Conservation (phyloP, 2,888 invertebrate genomes). For the Caenorhabditis virilis region DNA sequence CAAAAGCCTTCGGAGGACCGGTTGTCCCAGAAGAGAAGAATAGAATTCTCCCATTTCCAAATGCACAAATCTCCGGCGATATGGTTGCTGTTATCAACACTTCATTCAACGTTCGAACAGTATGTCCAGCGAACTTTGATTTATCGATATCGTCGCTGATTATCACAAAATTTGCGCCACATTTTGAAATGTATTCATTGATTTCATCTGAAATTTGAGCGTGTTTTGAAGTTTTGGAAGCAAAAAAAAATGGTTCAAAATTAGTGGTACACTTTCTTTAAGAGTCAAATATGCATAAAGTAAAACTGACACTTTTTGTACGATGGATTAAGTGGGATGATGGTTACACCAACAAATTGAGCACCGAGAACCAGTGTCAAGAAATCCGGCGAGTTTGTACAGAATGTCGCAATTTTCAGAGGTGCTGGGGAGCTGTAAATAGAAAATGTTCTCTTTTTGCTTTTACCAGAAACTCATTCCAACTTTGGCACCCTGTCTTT, state of each 20-base stretch:
- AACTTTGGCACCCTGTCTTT: no score
- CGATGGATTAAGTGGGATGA: constrained; percentile 52
- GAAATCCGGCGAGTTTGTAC: constrained; percentile 42
- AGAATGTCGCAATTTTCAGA: constrained; percentile 26
- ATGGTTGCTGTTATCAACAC: background rate
- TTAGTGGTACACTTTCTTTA: constrained; percentile 1
- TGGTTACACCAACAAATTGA: constrained; percentile 21
- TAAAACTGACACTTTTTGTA: constrained; percentile 37
- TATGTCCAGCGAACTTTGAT: constrained; percentile 18
- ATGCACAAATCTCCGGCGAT: background rate
- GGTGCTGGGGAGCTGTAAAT: background rate
- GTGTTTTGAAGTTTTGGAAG: no score
- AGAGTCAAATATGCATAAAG: background rate
- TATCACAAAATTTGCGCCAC: constrained; percentile 16
- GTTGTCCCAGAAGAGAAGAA: constrained; percentile 64
- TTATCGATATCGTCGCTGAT: constrained; percentile 22
- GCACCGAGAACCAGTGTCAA: constrained; percentile 33
- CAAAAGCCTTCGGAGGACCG: constrained; percentile 54
- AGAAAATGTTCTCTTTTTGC: constrained; percentile 1
- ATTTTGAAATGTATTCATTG: constrained; percentile 26
- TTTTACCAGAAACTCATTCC: background rate
- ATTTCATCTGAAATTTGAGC: constrained; percentile 46
- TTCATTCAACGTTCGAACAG: constrained; percentile 6
- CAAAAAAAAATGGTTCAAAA: background rate
- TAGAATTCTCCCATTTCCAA: constrained; percentile 36